These are phyloP conservation scores for Nymphalis io DNA, from an alignment of 1,140 invertebrate species.

Conservation along the genomic window DNA sequence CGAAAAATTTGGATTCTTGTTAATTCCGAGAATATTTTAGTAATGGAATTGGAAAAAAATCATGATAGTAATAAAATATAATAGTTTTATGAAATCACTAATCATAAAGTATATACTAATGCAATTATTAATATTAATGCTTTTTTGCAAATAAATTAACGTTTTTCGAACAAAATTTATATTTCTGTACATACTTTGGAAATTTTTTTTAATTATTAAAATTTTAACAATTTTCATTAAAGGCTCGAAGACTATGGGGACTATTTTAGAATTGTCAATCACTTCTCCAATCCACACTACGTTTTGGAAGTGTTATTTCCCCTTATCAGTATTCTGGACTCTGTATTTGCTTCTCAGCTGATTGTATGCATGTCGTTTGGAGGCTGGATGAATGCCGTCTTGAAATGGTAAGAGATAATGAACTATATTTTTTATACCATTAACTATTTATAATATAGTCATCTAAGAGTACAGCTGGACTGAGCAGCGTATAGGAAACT, in stretches of 20 bases:
- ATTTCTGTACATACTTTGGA: not conserved
- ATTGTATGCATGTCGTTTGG: slow-evolving; percentile 58
- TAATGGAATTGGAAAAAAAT: no score
- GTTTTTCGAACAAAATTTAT: no score
- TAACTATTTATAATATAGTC: no score
- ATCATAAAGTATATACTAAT: no score
- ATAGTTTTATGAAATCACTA: no score
- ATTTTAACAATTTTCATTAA: not conserved
- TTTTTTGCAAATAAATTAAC: no score
- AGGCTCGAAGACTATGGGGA: slow-evolving; percentile 54
- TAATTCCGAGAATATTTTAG: not conserved
- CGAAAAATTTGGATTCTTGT: not conserved
- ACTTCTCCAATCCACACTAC: slow-evolving; percentile 55
- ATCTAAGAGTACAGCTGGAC: no score
- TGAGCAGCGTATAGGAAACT: no score
- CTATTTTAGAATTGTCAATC: slow-evolving; percentile 56
- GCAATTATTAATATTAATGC: no score
- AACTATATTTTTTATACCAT: no score
- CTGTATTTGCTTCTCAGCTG: slow-evolving; percentile 64
- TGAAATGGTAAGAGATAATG: slow-evolving; percentile 58
- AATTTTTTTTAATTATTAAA: no score
- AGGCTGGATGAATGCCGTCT: slow-evolving; percentile 60
- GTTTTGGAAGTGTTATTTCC: slow-evolving; percentile 55
- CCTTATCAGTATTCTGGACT: slow-evolving; percentile 56
- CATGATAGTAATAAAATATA: no score